Evolutionary conservation across 2,888 invertebrate genomes (phyloP), one percentile per base, ranked within the genome.

Genomic region (Cerastis rubricosa): DNA sequence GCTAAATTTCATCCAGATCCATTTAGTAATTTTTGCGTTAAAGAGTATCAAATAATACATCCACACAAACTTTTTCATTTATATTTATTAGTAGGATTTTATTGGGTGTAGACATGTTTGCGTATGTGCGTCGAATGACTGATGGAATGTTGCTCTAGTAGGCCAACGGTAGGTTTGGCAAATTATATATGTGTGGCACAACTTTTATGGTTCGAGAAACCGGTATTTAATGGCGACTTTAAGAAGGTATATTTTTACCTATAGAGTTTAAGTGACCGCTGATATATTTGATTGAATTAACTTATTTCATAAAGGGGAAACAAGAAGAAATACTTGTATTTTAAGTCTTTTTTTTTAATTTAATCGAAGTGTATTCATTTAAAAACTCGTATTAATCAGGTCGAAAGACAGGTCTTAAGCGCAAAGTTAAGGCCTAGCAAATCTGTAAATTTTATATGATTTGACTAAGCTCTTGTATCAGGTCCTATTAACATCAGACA

Each of bases 71-170:
- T 35, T 35, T 35, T 35, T 35, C 35, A 35, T 35, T 35, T 35
- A 35, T 35, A 35, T 2, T n/a, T 35, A 35, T 35, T 35, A 35
- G 35, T 35, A 35, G 22, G 43, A 29, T 47, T 45, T 74, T 19
- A 40, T 49, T 9, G 9, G 49, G 4, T 45, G 1, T 12, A 25
- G 2, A 40, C 9, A 65, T 22, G 25, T 54, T 40, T n/a, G 25
- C 25, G 63, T 57, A 9, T 74, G 43, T 65, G 35, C 43, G 35
- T 35, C 57, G 25, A 81, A 59, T 65, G 35, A 61, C 22, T 59
- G 45, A n/a, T 54, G 17, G 68, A 82, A 82, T 82, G 65, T 76
- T 51, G 68, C 29, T 65, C 59, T 51, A 47, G 19, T 51, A 40
- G 43, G 19, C 45, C 40, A 29, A 45, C n/a, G 35, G 22, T 51